Base-by-base conservation (phyloP, 2,888 invertebrate genomes). In the Calameuta pallipes region DNA sequence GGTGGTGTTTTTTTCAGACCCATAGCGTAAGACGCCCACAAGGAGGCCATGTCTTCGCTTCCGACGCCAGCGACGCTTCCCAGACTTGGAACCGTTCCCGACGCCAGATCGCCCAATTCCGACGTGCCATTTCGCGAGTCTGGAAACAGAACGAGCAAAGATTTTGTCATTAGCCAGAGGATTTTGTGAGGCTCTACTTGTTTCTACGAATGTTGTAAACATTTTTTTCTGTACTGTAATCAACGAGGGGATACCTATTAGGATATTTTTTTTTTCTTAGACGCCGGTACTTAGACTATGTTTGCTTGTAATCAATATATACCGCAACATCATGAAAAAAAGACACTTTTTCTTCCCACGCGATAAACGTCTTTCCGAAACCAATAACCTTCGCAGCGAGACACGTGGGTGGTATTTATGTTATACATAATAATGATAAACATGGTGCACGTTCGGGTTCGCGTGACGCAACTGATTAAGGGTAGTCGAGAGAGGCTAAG, bases 1-100 rank as follows among this genome's bases (percentile, higher is more conserved):
- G 90, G 90, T 77, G 91, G 90, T 76, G 91, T 90, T 83, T 93
- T 94, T 86, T 95, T 95, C 75, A 96, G 93, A 2, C 96, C 96
- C 88, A 96, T 92, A 1, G 96, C 96, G 91, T 96, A 97, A 80
- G 96, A 96, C 9, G 96, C 96, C 97, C 97, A 97, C n/a, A 96
- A 93, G 68, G 96, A 96, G 3, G 96, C 96, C 94, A 96, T 95
- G 89, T 95, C 95, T 90, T 95, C 95, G 69, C 93, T 92, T n/a
- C 91, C 90, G 13, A 94, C 94, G 23, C 92, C 92, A 70, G 92
- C 91, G 70, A 93, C 91, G 30, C 91, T 88, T 30, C 93, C 93
- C 82, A 93, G 85, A 86, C 92, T 93, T 56, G 92, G 92, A 71
- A 93, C 91, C 68, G 92, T 92, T 11, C 88, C 89, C 30, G 88